Conservation (phyloP, 2,888 invertebrate genomes). For the Nomada fucata region DNA sequence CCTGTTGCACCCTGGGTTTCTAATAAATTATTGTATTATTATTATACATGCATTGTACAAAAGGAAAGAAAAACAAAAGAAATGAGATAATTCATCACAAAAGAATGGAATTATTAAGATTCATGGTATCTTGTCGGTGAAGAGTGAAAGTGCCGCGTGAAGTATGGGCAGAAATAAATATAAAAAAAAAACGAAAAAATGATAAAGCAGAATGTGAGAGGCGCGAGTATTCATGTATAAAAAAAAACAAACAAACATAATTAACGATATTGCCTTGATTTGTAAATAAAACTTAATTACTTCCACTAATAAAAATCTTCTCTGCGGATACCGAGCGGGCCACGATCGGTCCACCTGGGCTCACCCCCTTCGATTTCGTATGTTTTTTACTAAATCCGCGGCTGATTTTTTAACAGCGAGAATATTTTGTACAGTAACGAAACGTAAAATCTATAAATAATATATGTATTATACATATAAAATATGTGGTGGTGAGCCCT, state of each 20-base stretch:
- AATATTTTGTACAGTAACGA: conserved; percentile 74
- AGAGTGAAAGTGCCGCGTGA: conserved; percentile 12
- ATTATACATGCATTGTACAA: conserved; percentile 72
- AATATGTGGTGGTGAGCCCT: conserved; percentile 46
- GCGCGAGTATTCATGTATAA: conserved; percentile 71
- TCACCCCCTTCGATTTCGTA: conserved; percentile 69
- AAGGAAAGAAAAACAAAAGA: conserved; percentile 54
- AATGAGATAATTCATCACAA: conserved; percentile 5
- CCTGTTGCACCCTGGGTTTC: conserved; percentile 33
- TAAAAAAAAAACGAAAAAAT: conserved; percentile 41
- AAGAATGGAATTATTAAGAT: conserved; percentile 54
- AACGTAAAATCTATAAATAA: conserved; percentile 26
- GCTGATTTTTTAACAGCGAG: conserved; percentile 74
- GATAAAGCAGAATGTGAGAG: conserved; percentile 24
- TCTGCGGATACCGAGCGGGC: conserved; percentile 68
- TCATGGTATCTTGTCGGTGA: conserved; percentile 40
- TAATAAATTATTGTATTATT: conserved; percentile 58
- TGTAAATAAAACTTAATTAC: conserved; percentile 83
- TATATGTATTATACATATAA: conserved; percentile 19
- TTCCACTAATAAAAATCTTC: conserved; percentile 76
- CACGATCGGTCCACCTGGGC: conserved; percentile 60
- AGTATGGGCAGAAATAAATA: conserved; percentile 10
- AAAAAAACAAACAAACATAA: conserved; percentile 64
- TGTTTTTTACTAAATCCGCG: conserved; percentile 71
- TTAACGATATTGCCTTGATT: conserved; percentile 83